These are phyloP conservation scores for Cariama cristata DNA, from an alignment of 2,113 vertebrate species.

Conservation along the genomic window DNA sequence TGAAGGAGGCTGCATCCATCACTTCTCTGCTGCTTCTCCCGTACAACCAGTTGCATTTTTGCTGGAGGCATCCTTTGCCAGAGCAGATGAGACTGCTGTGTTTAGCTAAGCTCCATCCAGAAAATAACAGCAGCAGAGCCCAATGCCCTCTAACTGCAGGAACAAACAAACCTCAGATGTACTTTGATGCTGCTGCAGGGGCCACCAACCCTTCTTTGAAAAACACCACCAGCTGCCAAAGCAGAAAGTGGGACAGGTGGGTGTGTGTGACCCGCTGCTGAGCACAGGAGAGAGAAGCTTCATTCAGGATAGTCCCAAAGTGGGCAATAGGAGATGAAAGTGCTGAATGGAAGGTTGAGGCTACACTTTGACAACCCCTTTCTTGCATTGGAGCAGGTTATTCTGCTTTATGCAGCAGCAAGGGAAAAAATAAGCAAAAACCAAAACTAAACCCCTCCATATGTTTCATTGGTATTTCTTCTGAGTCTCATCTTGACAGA, in stretches of 20 bases:
- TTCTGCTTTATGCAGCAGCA: neutral
- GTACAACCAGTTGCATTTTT: neutral
- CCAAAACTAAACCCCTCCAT: accelerated
- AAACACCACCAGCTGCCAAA: neutral
- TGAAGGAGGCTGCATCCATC: neutral
- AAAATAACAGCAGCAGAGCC: neutral
- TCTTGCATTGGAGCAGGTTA: neutral
- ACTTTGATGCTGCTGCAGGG: neutral
- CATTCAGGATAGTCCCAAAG: neutral
- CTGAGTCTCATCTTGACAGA: neutral
- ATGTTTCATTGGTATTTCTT: neutral
- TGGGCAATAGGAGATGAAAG: neutral
- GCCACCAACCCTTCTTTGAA: neutral
- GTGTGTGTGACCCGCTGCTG: neutral
- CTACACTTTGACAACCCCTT: neutral
- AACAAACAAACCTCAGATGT: neutral
- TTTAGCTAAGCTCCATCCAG: conserved; percentile 8
- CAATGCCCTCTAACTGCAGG: neutral
- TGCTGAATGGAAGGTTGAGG: neutral
- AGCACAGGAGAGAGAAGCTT: neutral
- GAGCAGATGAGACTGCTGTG: neutral
- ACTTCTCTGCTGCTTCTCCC: neutral
- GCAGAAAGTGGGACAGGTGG: accelerated
- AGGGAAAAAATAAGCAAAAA: accelerated
- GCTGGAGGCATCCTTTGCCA: neutral